These are phyloP conservation scores for Platichthys stellatus DNA, from an alignment of 2,113 vertebrate genomes.

Conservation along the genomic window DNA sequence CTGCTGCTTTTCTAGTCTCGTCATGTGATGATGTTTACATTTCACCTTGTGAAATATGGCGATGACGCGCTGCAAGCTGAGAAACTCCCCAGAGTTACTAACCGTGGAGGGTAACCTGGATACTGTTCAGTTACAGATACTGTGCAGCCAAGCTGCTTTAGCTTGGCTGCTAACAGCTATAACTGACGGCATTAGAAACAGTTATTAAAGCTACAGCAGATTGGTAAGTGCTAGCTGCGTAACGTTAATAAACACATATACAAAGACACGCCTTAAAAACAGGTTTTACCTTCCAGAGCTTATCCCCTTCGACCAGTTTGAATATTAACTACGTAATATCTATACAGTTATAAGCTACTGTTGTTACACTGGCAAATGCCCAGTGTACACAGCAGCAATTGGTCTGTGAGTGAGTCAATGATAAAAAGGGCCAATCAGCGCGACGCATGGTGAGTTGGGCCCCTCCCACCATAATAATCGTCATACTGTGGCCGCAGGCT, in stretches of 20 bases:
- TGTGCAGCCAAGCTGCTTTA: not conserved
- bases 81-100: too few species aligned
- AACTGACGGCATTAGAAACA: not conserved
- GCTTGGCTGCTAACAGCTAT: conserved; percentile 7
- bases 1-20: too few species aligned
- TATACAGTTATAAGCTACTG: not conserved
- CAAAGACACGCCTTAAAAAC: not conserved
- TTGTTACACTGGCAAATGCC: not conserved
- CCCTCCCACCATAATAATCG: not conserved
- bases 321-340: not conserved
- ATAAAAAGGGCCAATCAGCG: conserved; percentile 18
- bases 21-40: too few species aligned
- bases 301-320: rapidly evolving
- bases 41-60: too few species aligned
- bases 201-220: not conserved
- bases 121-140: not conserved
- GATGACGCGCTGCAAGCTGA: too few species aligned
- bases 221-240: too few species aligned
- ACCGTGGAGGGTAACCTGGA: too few species aligned
- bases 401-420: not conserved
- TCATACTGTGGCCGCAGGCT: not conserved
- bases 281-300: conserved; percentile 11
- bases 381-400: not conserved
- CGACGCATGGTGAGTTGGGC: not conserved
- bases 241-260: not conserved